phyloP scores from a whole-genome alignment of 2,113 vertebrate genomes.

The Cinclus mexicanus region DNA sequence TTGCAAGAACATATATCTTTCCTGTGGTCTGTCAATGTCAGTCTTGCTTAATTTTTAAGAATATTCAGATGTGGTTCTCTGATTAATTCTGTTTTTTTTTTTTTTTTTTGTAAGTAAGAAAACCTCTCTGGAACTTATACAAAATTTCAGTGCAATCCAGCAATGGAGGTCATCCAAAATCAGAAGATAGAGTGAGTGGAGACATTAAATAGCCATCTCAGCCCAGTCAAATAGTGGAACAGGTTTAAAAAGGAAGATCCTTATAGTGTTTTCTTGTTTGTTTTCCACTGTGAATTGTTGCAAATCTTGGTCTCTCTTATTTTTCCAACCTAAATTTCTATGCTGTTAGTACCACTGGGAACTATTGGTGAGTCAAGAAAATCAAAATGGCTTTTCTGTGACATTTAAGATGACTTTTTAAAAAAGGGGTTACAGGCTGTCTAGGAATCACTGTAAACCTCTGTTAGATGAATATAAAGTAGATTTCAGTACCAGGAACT shows the following conservation, averaged over 20 bases:
- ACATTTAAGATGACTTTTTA: not conserved
- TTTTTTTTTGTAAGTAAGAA: not conserved
- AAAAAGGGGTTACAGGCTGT: not conserved
- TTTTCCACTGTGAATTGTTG: not conserved
- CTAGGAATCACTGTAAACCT: not conserved
- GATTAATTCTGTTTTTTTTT: not conserved
- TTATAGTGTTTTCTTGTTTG: not conserved
- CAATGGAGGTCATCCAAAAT: not conserved
- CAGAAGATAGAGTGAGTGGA: not conserved
- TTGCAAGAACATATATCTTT: not conserved
- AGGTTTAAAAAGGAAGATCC: not conserved
- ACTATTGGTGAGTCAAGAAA: not conserved
- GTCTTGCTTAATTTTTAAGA: not conserved
- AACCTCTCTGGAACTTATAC: not conserved
- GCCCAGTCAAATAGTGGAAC: not conserved
- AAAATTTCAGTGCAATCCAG: not conserved
- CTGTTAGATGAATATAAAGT: not conserved
- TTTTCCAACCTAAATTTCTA: not conserved
- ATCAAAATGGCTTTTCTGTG: not conserved
- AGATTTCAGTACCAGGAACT: not conserved
- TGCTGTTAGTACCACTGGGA: not conserved
- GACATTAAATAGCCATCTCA: not conserved
- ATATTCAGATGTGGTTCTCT: not conserved
- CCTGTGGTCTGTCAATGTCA: not conserved
- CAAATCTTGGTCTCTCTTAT: not conserved